Conservation (phyloP, 2,113 vertebrate genomes). For the Syngnathus scovelli region DNA sequence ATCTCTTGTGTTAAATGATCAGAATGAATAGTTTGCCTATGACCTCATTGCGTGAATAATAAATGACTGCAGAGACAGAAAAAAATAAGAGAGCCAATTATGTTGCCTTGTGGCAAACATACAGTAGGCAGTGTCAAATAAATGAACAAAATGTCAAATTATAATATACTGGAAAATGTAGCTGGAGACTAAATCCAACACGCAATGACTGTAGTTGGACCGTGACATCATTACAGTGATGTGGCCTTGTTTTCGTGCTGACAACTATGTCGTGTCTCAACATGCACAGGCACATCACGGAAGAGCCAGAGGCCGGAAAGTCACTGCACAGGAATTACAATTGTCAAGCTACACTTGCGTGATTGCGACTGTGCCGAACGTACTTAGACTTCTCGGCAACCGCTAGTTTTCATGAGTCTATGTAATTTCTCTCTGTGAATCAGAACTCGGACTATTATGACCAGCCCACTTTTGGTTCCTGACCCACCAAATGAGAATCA, state of each 20-base stretch:
- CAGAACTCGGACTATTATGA: background rate
- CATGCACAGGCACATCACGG: conserved; percentile 21
- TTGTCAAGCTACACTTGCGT: background rate
- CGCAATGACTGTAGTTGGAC: background rate
- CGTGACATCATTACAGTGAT: background rate
- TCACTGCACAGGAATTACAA: conserved; percentile 9
- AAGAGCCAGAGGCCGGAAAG: conserved; percentile 8
- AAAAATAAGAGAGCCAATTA: background rate
- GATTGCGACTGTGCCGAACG: background rate
- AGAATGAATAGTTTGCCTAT: background rate
- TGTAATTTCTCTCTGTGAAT: background rate
- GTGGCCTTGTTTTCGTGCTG: background rate
- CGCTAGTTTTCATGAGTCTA: background rate
- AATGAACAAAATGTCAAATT: background rate
- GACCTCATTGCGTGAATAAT: conserved; percentile 2
- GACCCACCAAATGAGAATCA: background rate
- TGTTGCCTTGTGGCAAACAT: background rate
- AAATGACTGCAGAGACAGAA: background rate
- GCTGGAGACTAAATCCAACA: background rate
- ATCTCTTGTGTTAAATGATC: background rate
- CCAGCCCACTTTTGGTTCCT: background rate
- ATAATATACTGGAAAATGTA: background rate
- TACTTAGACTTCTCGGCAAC: background rate
- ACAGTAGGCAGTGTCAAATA: background rate
- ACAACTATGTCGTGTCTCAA: conserved; percentile 23